phyloP scores from a whole-genome alignment of 2,113 vertebrate genomes.

The Rhabdomys dilectus region DNA sequence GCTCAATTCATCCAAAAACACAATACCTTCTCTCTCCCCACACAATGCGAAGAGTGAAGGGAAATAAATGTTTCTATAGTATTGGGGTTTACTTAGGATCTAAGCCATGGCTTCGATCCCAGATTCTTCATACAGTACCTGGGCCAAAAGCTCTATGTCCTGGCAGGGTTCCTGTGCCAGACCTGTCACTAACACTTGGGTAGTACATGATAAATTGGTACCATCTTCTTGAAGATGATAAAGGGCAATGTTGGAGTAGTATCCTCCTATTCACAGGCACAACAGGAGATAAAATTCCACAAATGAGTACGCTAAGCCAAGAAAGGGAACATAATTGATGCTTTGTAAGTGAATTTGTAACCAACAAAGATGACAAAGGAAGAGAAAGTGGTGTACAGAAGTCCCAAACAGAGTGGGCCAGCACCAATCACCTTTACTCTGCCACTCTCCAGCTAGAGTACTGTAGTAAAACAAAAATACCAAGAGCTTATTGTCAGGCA shows the following conservation, averaged over 20 bases:
- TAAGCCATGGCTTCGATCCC: background rate
- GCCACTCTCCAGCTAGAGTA: background rate
- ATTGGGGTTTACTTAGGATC: background rate
- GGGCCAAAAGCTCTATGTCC: background rate
- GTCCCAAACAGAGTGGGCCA: background rate
- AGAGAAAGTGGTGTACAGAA: background rate
- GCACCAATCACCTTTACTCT: background rate
- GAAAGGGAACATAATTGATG: background rate
- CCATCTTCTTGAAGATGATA: background rate
- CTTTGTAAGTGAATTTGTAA: background rate
- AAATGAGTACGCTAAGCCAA: background rate
- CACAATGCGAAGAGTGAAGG: background rate
- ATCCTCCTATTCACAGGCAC: background rate
- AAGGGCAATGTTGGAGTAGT: background rate
- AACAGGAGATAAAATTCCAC: background rate
- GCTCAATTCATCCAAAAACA: conserved; percentile 48
- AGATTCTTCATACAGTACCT: background rate
- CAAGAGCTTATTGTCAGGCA: background rate
- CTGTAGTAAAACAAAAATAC: background rate
- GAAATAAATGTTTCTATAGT: background rate
- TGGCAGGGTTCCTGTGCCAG: background rate
- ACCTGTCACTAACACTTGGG: background rate
- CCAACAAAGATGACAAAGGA: background rate
- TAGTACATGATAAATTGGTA: background rate
- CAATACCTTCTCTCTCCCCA: conserved; percentile 13